Conservation (phyloP, 2,113 vertebrate genomes). For the Parotia lawesii region DNA sequence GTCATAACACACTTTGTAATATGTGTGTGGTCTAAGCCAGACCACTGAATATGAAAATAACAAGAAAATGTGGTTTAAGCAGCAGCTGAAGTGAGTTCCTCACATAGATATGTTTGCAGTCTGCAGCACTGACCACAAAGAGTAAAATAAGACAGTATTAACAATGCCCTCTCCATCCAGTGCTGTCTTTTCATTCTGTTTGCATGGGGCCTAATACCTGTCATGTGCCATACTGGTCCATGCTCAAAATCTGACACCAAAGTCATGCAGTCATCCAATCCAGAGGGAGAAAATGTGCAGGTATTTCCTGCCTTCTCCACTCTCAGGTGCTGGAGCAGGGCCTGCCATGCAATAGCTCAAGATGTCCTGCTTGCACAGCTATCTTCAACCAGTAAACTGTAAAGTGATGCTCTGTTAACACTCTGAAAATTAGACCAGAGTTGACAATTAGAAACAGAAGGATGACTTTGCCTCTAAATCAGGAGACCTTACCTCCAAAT, state of each 20-base stretch:
- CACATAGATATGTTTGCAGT: not conserved
- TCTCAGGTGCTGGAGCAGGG: not conserved
- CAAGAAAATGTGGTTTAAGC: not conserved
- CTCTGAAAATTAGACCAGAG: not conserved
- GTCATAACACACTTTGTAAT: not conserved
- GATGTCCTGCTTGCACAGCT: not conserved
- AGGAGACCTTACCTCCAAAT: not conserved
- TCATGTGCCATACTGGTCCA: not conserved
- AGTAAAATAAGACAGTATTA: not conserved
- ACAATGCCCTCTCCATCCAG: not conserved
- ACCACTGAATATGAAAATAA: not conserved
- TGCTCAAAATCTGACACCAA: not conserved
- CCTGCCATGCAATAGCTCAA: not conserved
- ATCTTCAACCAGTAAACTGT: not conserved
- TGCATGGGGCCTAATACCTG: not conserved
- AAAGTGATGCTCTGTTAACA: not conserved
- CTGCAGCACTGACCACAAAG: not conserved
- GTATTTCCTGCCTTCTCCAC: not conserved
- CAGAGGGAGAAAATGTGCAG: not conserved
- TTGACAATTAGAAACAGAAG: not conserved
- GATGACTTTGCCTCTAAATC: not conserved
- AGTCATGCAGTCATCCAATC: not conserved
- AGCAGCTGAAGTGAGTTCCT: not conserved
- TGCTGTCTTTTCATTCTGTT: not conserved
- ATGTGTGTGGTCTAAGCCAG: not conserved